A percentile compares a stretch with the other conserved stretches of the same genome.
Evolutionary conservation across 2,113 vertebrate genomes (phyloP).

Genomic region (Sturnira hondurensis): DNA sequence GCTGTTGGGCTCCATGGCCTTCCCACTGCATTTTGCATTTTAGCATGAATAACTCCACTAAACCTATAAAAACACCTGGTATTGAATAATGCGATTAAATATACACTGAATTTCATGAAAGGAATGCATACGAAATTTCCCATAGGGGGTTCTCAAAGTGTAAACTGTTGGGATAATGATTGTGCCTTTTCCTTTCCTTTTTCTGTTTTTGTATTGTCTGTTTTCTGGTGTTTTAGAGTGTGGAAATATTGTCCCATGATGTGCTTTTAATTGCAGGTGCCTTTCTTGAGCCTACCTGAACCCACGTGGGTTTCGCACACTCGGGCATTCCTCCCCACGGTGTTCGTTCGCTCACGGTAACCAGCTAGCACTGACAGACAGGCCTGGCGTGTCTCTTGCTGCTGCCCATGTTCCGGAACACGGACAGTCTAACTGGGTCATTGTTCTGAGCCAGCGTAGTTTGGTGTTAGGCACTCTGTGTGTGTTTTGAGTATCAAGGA

Average conservation of each 20-base stretch:
- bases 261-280: neutral
- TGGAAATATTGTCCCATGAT: neutral
- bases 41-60: neutral
- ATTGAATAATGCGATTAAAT: conserved; percentile 32
- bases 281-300: neutral
- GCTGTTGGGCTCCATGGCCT: neutral
- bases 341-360: neutral
- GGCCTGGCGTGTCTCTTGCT: neutral
- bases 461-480: neutral
- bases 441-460: neutral
- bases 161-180: neutral
- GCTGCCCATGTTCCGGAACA: neutral
- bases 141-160: conserved; percentile 51
- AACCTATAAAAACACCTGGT: neutral
- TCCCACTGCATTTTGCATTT: neutral
- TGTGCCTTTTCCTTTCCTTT: neutral
- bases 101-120: conserved; percentile 52
- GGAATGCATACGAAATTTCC: conserved; percentile 53
- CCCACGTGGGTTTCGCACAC: neutral
- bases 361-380: neutral
- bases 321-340: neutral
- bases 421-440: neutral
- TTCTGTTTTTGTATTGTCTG: neutral
- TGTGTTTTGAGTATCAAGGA: neutral
- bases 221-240: neutral